phyloP scores from a whole-genome alignment of 2,113 vertebrate genomes.

The Sitta europaea region DNA sequence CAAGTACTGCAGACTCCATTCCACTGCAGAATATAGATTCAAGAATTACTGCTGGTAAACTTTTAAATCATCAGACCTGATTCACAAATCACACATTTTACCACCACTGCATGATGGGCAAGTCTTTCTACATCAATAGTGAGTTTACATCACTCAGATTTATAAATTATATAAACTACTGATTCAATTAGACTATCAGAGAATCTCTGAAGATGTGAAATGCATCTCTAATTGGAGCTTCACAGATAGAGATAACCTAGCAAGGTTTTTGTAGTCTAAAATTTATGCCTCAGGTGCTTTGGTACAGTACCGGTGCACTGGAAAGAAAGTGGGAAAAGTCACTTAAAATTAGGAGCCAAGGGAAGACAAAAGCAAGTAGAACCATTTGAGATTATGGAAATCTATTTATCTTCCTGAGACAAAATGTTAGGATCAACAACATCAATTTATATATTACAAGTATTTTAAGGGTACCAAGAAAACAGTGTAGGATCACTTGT shows the following conservation, averaged over 20 bases:
- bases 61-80: neutral
- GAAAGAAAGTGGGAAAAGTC: neutral
- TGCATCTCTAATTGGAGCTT: neutral
- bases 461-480: neutral
- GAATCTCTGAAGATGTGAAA: constrained; percentile 10
- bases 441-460: neutral
- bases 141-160: neutral
- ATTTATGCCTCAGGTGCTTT: neutral
- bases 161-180: neutral
- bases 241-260: neutral
- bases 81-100: neutral
- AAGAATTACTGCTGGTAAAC: neutral
- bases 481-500: neutral
- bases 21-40: neutral
- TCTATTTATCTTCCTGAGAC: neutral
- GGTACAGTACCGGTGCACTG: neutral
- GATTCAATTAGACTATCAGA: neutral
- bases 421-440: neutral
- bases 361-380: neutral
- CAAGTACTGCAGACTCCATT: neutral
- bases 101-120: neutral
- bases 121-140: neutral
- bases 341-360: neutral
- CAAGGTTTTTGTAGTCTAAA: neutral
- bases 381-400: neutral